Percentiles rank a stretch among this genome's conserved stretches.
Conservation (phyloP, 1,140 invertebrate species). For the Calephelis virginiensis region DNA sequence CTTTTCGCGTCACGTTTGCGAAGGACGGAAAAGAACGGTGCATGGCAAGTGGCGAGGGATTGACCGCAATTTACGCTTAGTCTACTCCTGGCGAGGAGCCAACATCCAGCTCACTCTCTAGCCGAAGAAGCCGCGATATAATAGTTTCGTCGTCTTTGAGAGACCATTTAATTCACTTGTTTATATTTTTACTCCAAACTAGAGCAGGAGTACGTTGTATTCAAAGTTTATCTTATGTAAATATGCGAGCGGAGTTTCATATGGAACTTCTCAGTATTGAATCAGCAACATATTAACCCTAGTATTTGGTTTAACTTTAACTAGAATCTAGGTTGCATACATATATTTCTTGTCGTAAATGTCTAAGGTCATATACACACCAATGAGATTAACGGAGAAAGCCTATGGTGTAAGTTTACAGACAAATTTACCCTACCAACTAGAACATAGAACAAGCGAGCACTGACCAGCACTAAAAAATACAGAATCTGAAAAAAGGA, state of each 20-base stretch:
- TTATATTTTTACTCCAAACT: constrained; percentile 46
- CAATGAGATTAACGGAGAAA: too few species aligned
- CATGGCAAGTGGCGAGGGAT: constrained; percentile 34
- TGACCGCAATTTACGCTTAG: constrained; percentile 53
- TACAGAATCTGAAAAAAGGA: too few species aligned
- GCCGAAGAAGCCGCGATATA: constrained; percentile 49
- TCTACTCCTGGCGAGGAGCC: constrained; percentile 44
- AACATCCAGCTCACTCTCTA: constrained; percentile 54
- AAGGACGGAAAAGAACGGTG: constrained; percentile 33
- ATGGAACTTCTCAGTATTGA: not conserved
- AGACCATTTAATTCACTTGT: constrained; percentile 51
- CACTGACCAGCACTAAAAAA: too few species aligned
- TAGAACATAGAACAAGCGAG: too few species aligned
- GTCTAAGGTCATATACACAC: too few species aligned
- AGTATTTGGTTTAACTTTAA: not conserved
- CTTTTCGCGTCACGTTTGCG: constrained; percentile 47
- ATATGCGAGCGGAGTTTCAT: constrained; percentile 2
- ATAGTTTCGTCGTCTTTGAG: constrained; percentile 59
- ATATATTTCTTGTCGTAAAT: not conserved
- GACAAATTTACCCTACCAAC: too few species aligned
- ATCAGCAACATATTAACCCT: not conserved
- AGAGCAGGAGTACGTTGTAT: constrained; percentile 15
- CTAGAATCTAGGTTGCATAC: not conserved
- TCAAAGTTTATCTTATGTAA: constrained; percentile 8
- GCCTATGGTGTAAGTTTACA: too few species aligned